Base-by-base conservation (phyloP, 2,113 vertebrate genomes). In the Petrocephalus microphthalmus region DNA sequence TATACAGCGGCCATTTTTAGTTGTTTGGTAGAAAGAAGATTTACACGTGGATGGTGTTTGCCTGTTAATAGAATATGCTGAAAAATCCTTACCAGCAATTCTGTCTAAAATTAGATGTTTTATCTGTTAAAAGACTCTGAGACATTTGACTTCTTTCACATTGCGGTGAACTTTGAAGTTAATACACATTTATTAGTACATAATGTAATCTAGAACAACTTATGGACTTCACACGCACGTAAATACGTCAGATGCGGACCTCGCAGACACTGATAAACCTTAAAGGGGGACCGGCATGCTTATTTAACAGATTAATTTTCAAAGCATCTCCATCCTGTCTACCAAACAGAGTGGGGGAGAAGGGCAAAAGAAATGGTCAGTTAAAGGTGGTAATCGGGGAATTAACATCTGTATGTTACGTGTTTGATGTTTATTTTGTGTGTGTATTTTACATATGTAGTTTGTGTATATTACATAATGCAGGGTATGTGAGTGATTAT, bases 281-380 rank as follows among this genome's bases (percentile, higher is more conserved):
- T 60, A 33, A 56, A 81, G 45, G 86, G 13, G 45, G 52, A 56
- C 13, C 54, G 45, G 71, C 52, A 25, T 45, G 37, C 13, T 33
- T 10, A 42, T 88, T 81, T 81, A 67, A 22, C 87, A 47, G 51
- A 52, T 74, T 88, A 33, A 88, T 78, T 87, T 87, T 81, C 64
- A 49, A 54, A 74, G 54, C 2, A 37, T 78, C 51, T 88, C 29
- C 37, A 10, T 57, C 37, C 13, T 56, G 5, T 22, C 29, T 81
- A 0, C 10, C 53, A 54, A 54, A 54, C 53, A 15, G 53, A 19
- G 10, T 1, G 10, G 53, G 33, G 15, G 53, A 19, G 10, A 54
- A 7, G 13, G 71, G 15, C 71, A 19, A 42, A 78, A 42, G 71
- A 78, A 78, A 42, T 42, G 33, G 71, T 19, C 33, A 19, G 15